Evolutionary conservation across 2,113 vertebrate genomes (phyloP).

Genomic region (human (Homo sapiens)): GRCh38 chr6:36791001-36791500

Average conservation of each 20-base stretch:
- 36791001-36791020: background rate
- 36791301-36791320: background rate
- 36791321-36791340: background rate
- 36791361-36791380: background rate
- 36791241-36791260: background rate
- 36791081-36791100: background rate
- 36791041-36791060: rapidly evolving
- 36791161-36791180: background rate
- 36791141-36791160: too few species aligned
- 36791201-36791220: background rate
- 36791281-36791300: background rate
- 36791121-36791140: background rate
- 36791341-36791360: background rate
- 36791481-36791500: background rate
- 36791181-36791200: too few species aligned
- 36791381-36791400: background rate
- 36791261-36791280: background rate
- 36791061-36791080: background rate
- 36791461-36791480: background rate
- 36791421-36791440: too few species aligned
- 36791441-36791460: background rate
- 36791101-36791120: background rate
- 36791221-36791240: background rate
- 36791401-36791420: too few species aligned
- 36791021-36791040: background rate